A percentile compares a stretch with the other conserved stretches of the same genome.
phyloP scores from a whole-genome alignment of 2,113 vertebrate species.

The Cyphomyrus plagiostoma region DNA sequence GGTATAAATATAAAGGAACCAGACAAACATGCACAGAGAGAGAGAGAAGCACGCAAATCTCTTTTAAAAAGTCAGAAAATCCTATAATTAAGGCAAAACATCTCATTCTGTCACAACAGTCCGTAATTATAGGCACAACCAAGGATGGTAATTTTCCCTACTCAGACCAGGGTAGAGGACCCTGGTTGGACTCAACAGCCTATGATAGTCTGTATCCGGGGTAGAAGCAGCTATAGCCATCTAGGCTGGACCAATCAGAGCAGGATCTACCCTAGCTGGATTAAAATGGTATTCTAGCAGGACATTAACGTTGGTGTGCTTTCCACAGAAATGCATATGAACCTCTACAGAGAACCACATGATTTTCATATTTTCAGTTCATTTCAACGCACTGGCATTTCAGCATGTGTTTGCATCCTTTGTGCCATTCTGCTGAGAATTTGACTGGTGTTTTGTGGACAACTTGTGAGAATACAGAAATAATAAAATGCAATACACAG shows the following conservation, averaged over 20 bases:
- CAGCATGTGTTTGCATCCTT: neutral
- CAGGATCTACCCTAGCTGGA: neutral
- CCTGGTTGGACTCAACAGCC: neutral
- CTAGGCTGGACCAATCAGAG: neutral
- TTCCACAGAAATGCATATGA: neutral
- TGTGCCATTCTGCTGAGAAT: neutral
- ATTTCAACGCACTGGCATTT: neutral
- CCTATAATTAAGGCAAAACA: slow-evolving; percentile 3
- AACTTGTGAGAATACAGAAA: neutral
- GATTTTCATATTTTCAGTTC: neutral
- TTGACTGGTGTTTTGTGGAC: neutral
- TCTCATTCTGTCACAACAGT: neutral
- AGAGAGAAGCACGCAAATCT: neutral
- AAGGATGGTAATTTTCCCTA: neutral
- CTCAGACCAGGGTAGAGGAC: slow-evolving; percentile 1
- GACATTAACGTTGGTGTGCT: neutral
- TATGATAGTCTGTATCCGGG: neutral
- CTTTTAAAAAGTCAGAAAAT: neutral
- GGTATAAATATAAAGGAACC: neutral
- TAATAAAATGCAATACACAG: neutral
- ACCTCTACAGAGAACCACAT: no score
- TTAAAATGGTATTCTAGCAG: neutral
- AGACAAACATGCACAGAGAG: neutral
- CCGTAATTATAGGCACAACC: neutral
- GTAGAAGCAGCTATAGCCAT: neutral